Evolutionary conservation across 2,797 vertebrate species (phyloP).

Genomic region (Myripristis jacobus): DNA sequence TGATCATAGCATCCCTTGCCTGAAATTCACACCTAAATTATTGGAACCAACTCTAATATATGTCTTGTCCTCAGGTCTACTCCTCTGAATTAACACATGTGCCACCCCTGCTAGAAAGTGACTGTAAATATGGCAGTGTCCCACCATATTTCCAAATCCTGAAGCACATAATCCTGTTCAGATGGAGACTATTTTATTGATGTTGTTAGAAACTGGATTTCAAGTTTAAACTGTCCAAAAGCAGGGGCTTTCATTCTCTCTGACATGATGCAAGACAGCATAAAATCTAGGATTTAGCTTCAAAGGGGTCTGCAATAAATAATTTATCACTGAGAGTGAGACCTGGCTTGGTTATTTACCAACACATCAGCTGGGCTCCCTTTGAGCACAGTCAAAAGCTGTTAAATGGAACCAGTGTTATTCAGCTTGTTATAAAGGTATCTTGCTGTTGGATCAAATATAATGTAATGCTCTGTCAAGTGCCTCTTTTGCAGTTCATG

Average conservation of each 20-base stretch:
- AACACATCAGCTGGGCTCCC: background rate
- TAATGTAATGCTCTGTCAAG: constrained; percentile 47
- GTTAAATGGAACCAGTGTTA: constrained; percentile 54
- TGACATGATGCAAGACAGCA: background rate
- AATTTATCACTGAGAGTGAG: background rate
- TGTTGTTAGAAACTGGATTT: constrained; percentile 6
- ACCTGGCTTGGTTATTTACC: background rate
- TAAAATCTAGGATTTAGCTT: background rate
- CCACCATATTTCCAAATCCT: background rate
- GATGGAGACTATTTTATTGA: background rate
- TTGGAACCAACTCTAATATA: background rate
- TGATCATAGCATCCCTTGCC: background rate
- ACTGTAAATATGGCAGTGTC: background rate
- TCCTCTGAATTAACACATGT: too few relatives aligned
- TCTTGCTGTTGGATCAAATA: constrained; percentile 51
- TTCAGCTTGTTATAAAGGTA: constrained; percentile 34
- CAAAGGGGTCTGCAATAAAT: too few relatives aligned
- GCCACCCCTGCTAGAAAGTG: too few relatives aligned
- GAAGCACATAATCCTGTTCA: constrained; percentile 6
- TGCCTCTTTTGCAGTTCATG: constrained; percentile 28
- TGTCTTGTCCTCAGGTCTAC: too few relatives aligned
- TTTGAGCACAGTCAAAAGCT: constrained; percentile 28
- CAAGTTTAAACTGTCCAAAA: background rate
- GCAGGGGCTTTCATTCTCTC: background rate
- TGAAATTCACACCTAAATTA: background rate